Percentiles rank a stretch among this genome's conserved stretches.
Evolutionary conservation across 2,113 vertebrate species (phyloP).

Genomic region (Protomyctophum bolini): DNA sequence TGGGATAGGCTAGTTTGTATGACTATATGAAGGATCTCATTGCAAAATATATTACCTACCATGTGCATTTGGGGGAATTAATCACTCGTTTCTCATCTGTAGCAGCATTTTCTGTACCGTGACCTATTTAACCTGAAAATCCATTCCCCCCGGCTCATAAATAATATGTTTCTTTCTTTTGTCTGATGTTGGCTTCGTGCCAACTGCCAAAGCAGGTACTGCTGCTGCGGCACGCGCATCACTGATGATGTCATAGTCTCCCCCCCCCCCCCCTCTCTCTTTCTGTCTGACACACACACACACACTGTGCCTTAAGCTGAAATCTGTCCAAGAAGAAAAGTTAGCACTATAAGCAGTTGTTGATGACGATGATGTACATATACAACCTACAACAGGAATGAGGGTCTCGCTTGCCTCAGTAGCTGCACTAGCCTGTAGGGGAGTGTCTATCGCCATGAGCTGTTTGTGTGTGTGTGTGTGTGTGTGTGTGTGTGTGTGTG

Average conservation of each 20-base stretch:
- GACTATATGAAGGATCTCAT: no score
- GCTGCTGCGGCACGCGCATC: slow-evolving; percentile 3
- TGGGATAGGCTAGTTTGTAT: no score
- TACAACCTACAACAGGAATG: slow-evolving; percentile 26
- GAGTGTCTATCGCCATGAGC: slow-evolving; percentile 26
- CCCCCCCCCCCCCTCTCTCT: no score
- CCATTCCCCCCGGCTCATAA: slow-evolving; percentile 35
- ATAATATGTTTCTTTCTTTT: slow-evolving; percentile 31
- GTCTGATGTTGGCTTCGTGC: slow-evolving; percentile 5
- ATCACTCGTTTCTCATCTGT: slow-evolving; percentile 12
- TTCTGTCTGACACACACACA: slow-evolving; percentile 10
- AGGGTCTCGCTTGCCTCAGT: no score
- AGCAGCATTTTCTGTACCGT: neutral
- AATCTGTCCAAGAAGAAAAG: slow-evolving; percentile 53
- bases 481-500: neutral
- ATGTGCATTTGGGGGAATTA: slow-evolving; percentile 16
- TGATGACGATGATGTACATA: slow-evolving; percentile 20
- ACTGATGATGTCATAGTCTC: slow-evolving; percentile 32
- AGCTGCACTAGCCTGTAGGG: slow-evolving; percentile 7
- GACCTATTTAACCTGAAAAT: slow-evolving; percentile 17
- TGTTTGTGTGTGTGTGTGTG: slow-evolving; percentile 20
- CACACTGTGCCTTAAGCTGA: slow-evolving; percentile 16
- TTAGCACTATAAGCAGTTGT: slow-evolving; percentile 34
- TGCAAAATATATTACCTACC: no score
- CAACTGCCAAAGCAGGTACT: slow-evolving; percentile 42